Base-by-base conservation (phyloP, 2,797 vertebrate species). In the Heteromormyrus szaboi region DNA sequence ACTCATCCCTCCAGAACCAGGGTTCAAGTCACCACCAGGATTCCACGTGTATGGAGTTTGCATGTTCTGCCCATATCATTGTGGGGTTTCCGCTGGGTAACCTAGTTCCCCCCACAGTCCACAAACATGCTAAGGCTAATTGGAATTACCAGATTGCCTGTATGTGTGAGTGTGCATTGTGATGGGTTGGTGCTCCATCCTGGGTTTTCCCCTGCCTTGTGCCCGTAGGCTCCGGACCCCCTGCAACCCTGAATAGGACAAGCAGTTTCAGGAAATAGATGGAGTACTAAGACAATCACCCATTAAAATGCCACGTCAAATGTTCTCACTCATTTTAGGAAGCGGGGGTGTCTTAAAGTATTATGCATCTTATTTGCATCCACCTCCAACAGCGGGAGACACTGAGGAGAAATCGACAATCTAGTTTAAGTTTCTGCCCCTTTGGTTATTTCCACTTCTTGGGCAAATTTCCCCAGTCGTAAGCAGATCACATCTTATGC, bases 381-480 rank as follows among this genome's bases (percentile, higher is more conserved):
- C 85, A 41, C 85, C 29, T 37, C 17, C 12, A 22, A 62, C 53
- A 59, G 51, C 53, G 9, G 53, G 33, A 59, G 85, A 17, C 19
- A 33, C n/a, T 86, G 85, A 86, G 29, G 29, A 86, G 51, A 86
- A 86, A 41, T 8, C 9, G 41, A 68, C 12, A 65, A 25, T 29
- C 8, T 54, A 65, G n/a, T 56, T 19, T 54, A 44, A 50, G 41
- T 87, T 41, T 48, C 86, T 68, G 8, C 22, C 8, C 37, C 59
- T 41, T 48, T 65, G 86, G 86, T 68, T n/a, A 50, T 87, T 87
- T 87, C 86, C 86, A 46, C 22, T 25, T 41, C n/a, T 14, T 65
- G 56, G 41, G 56, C 86, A 50, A 87, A 87, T 87, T 87, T 59
- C 86, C 86, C 86, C 59, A 6, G 37, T 65, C 37, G 56, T 87